Percentiles rank a stretch among this genome's conserved stretches.
phyloP scores from a whole-genome alignment of 2,888 invertebrate genomes.

The Sarcophaga caerulescens region DNA sequence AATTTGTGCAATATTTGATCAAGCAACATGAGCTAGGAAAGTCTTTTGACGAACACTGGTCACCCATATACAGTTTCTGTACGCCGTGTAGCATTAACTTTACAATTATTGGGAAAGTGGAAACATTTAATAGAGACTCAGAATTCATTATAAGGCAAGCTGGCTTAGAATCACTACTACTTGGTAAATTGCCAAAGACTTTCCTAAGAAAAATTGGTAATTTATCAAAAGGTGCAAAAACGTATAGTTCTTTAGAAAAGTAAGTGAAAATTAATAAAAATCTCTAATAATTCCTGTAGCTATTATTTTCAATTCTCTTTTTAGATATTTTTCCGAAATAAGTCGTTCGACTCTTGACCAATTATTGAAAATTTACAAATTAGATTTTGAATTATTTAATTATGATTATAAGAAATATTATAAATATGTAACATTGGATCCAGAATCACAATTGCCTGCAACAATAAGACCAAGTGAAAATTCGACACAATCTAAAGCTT shows the following conservation, averaged over 20 bases:
- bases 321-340: conserved; percentile 83
- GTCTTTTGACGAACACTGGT: conserved; percentile 86
- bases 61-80: conserved; percentile 85
- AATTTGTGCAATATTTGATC: conserved; percentile 87
- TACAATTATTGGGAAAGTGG: conserved; percentile 85
- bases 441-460: conserved; percentile 40
- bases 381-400: conserved; percentile 87
- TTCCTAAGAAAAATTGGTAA: conserved; percentile 82
- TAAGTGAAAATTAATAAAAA: conserved; percentile 75
- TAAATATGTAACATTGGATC: conserved; percentile 79
- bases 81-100: conserved; percentile 86
- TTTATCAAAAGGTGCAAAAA: conserved; percentile 76
- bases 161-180: conserved; percentile 83
- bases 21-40: conserved; percentile 83
- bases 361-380: conserved; percentile 84
- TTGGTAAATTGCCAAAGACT: conserved; percentile 82
- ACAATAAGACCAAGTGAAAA: conserved; percentile 49
- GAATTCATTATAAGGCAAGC: conserved; percentile 84
- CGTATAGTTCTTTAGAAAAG: conserved; percentile 83
- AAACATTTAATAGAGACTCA: conserved; percentile 84
- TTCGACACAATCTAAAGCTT: conserved; percentile 49
- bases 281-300: background rate
- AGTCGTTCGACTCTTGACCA: conserved; percentile 83
- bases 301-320: conserved; percentile 5
- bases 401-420: conserved; percentile 84